Percentiles rank a stretch among this genome's conserved stretches.
These are phyloP conservation scores for Pseudomyrmex flavicornis DNA, from an alignment of 1,140 invertebrate genomes.

Conservation along the genomic window DNA sequence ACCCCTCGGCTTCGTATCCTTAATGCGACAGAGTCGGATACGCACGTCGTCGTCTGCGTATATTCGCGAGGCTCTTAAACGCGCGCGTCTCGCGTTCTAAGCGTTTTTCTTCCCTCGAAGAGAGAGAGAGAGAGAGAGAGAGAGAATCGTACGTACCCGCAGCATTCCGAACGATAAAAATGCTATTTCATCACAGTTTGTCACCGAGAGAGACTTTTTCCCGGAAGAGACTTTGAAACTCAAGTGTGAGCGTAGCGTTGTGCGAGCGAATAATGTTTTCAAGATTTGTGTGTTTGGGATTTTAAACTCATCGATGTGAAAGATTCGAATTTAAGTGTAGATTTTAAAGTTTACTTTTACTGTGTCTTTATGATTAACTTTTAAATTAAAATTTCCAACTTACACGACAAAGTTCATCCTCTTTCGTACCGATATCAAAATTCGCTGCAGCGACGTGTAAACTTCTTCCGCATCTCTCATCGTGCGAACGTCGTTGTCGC, in stretches of 20 bases:
- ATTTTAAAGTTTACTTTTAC: slow-evolving; percentile 34
- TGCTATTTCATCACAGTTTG: neutral
- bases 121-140: slow-evolving; percentile 7
- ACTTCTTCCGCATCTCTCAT: slow-evolving; percentile 18
- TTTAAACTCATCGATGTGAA: no score
- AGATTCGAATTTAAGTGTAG: neutral
- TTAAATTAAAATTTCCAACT: slow-evolving; percentile 21
- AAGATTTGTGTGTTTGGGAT: neutral
- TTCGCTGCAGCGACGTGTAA: neutral
- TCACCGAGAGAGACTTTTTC: neutral
- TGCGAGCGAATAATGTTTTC: neutral
- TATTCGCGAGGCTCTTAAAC: slow-evolving; percentile 27
- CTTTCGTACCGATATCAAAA: slow-evolving; percentile 26
- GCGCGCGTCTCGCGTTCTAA: slow-evolving; percentile 11
- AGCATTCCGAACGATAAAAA: neutral
- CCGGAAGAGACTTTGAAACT: neutral
- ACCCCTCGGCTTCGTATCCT: slow-evolving; percentile 32
- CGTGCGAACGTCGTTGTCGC: neutral
- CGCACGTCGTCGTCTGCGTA: slow-evolving; percentile 23
- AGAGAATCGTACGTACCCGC: no score
- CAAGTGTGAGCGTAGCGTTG: neutral
- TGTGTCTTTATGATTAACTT: neutral
- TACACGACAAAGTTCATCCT: slow-evolving; percentile 20
- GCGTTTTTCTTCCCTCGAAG: slow-evolving; percentile 12
- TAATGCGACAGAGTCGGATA: slow-evolving; percentile 25